Evolutionary conservation across 2,113 vertebrate species (phyloP).

Genomic region (Cricetomys ansorgei): DNA sequence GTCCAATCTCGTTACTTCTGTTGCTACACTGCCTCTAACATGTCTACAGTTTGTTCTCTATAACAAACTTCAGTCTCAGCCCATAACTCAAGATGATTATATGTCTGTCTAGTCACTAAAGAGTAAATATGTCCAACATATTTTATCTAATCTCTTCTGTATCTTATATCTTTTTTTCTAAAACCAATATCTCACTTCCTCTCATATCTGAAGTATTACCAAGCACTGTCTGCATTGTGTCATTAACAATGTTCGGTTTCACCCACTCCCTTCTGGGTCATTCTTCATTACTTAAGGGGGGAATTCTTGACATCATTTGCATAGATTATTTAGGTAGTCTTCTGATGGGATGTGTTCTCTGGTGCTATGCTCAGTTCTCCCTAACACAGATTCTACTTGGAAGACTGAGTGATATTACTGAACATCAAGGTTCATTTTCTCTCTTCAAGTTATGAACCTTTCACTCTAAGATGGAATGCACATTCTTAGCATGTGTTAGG

Average conservation of each 20-base stretch:
- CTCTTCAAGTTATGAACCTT: not conserved
- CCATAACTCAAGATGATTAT: not conserved
- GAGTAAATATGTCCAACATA: not conserved
- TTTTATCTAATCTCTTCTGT: not conserved
- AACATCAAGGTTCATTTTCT: not conserved
- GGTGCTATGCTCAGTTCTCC: not conserved
- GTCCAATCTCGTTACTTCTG: not conserved
- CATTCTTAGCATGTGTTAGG: not conserved
- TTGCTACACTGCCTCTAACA: not conserved
- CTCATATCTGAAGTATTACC: not conserved
- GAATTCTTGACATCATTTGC: not conserved
- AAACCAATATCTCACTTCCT: not conserved
- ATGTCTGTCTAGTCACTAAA: not conserved
- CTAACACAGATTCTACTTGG: not conserved
- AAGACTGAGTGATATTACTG: not conserved
- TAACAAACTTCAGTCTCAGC: not conserved
- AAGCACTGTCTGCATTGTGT: not conserved
- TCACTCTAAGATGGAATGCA: not conserved
- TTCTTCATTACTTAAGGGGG: not conserved
- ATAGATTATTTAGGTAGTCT: not conserved
- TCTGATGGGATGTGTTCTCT: not conserved
- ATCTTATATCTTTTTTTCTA: not conserved
- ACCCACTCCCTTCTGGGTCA: not conserved
- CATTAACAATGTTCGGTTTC: not conserved
- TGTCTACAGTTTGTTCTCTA: not conserved